A percentile compares a stretch with the other conserved stretches of the same genome.
Evolutionary conservation across 1,140 invertebrate species (phyloP).

Genomic region (Dendrolimus punctatus): DNA sequence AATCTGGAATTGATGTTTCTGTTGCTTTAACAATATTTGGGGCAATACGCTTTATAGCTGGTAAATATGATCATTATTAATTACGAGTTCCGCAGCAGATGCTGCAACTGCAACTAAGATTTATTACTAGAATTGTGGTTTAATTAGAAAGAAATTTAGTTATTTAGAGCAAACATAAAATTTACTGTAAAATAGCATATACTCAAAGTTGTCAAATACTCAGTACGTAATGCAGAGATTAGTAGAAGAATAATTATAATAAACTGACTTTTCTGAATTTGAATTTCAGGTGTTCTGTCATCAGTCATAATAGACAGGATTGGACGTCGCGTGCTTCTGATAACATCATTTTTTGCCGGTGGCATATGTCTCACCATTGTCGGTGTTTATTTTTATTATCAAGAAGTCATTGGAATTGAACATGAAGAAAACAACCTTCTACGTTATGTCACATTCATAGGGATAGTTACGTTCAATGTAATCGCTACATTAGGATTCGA

Average conservation of each 20-base stretch:
- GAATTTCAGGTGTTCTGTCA: conserved; percentile 70
- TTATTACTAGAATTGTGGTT: no score
- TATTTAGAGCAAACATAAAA: no score
- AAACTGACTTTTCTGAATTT: neutral
- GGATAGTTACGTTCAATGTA: conserved; percentile 69
- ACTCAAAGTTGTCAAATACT: no score
- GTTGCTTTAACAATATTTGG: conserved; percentile 74
- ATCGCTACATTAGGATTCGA: conserved; percentile 72
- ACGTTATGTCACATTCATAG: conserved; percentile 64
- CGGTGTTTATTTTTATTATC: conserved; percentile 65
- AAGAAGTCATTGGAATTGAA: conserved; percentile 11
- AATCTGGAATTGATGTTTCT: conserved; percentile 46
- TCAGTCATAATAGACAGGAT: conserved; percentile 79
- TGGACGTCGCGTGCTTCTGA: conserved; percentile 78
- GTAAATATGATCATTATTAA: conserved; percentile 23
- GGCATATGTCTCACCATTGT: conserved; percentile 60
- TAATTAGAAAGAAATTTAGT: no score
- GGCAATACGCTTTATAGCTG: conserved; percentile 73
- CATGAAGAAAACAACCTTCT: conserved; percentile 15
- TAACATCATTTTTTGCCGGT: conserved; percentile 69
- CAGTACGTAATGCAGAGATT: no score
- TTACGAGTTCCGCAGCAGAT: neutral
- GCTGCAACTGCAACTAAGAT: neutral
- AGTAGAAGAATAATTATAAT: no score
- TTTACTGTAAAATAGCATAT: no score